These are phyloP conservation scores for Anastatus disparis DNA, from an alignment of 1,140 invertebrate species.

Conservation along the genomic window DNA sequence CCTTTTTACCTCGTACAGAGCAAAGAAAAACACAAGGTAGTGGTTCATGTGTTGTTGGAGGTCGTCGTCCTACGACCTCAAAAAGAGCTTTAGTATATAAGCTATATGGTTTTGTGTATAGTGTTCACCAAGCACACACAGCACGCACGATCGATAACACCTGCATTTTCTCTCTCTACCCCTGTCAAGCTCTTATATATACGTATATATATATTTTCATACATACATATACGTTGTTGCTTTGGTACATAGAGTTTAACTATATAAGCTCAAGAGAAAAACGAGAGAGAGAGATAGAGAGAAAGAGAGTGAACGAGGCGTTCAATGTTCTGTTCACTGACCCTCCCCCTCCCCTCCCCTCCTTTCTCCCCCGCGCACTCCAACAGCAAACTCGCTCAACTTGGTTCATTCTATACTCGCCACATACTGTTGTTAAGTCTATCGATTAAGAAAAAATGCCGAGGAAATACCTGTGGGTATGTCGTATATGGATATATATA, in stretches of 20 bases:
- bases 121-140: neutral
- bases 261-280: too few species aligned
- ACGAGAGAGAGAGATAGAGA: too few species aligned
- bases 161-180: slow-evolving; percentile 20
- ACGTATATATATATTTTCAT: too few species aligned
- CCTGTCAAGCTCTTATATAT: neutral
- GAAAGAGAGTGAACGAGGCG: neutral
- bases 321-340: slow-evolving; percentile 5
- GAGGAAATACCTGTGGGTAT: too few species aligned
- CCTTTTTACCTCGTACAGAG: too few species aligned
- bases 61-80: slow-evolving; percentile 29
- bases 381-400: too few species aligned
- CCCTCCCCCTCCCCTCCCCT: neutral
- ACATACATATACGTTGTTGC: too few species aligned
- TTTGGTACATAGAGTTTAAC: too few species aligned
- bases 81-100: too few species aligned
- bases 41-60: neutral
- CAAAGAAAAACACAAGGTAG: neutral
- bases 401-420: neutral
- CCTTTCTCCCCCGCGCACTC: too few species aligned
- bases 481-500: too few species aligned
- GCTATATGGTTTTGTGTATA: too few species aligned
- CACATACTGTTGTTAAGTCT: slow-evolving; percentile 14
- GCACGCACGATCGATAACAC: slow-evolving; percentile 33
- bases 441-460: slow-evolving; percentile 32